Conservation (phyloP, 2,797 vertebrate genomes). For the Hephaestus fuliginosus region DNA sequence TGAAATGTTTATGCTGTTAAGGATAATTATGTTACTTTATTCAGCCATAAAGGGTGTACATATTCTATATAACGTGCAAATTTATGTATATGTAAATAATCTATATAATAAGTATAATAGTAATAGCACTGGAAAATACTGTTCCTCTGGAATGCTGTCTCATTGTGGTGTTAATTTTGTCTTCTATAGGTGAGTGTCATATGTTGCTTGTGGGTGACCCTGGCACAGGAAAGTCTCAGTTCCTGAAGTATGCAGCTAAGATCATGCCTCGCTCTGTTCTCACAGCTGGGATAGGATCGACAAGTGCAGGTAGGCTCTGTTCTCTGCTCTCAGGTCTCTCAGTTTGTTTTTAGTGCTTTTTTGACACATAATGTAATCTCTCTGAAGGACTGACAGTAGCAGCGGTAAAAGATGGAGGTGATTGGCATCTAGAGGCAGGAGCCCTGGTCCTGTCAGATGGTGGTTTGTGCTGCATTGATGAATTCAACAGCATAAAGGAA, state of each 20-base stretch:
- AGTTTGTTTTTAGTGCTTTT: neutral
- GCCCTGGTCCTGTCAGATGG: slow-evolving; percentile 96
- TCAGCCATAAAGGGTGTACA: too few relatives aligned
- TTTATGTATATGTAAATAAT: too few relatives aligned
- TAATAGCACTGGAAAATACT: too few relatives aligned
- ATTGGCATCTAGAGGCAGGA: slow-evolving; percentile 98
- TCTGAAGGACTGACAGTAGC: slow-evolving; percentile 93
- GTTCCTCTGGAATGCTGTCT: neutral
- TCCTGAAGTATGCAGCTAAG: slow-evolving; percentile 97
- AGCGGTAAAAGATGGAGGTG: slow-evolving; percentile 95
- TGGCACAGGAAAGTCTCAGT: slow-evolving; percentile 97
- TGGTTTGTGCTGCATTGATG: slow-evolving; percentile 97
- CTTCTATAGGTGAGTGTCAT: slow-evolving; percentile 92
- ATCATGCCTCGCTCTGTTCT: slow-evolving; percentile 95
- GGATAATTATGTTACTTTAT: too few relatives aligned
- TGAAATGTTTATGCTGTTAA: too few relatives aligned
- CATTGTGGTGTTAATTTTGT: slow-evolving; percentile 3
- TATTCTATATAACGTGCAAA: too few relatives aligned
- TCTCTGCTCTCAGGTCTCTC: neutral
- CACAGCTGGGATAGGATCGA: slow-evolving; percentile 97
- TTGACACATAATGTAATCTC: neutral
- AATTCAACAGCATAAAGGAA: slow-evolving; percentile 98
- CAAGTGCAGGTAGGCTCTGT: slow-evolving; percentile 90
- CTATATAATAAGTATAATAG: too few relatives aligned
- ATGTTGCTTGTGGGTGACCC: slow-evolving; percentile 96